Percentiles rank a stretch among this genome's conserved stretches.
Conservation (phyloP, 2,113 vertebrate species). For the Romanogobio albipinnatus region DNA sequence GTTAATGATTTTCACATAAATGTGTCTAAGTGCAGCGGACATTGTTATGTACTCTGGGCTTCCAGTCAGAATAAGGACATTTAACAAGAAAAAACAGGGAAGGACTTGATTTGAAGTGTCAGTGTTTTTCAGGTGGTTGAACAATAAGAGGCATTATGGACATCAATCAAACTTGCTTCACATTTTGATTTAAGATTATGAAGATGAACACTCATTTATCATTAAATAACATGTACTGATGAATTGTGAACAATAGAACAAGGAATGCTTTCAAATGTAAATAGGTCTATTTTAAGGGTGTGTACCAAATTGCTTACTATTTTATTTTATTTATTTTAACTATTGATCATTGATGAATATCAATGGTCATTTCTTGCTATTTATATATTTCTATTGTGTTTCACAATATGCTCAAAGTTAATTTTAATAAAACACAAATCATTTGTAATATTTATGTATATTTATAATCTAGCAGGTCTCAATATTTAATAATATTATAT, state of each 20-base stretch:
- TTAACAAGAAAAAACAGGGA: not conserved
- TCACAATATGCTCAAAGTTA: not conserved
- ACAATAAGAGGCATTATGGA: not conserved
- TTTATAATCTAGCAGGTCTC: too few relatives aligned
- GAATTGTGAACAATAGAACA: not conserved
- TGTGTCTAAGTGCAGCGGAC: not conserved
- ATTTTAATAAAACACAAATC: not conserved
- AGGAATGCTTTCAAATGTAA: not conserved
- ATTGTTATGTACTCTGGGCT: not conserved
- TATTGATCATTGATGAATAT: not conserved
- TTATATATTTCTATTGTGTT: not conserved
- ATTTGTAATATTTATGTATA: not conserved
- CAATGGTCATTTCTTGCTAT: not conserved
- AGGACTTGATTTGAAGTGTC: not conserved
- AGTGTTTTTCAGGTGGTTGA: not conserved
- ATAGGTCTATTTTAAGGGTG: not conserved
- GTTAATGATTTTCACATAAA: constrained; percentile 54
- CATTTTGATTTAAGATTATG: not conserved
- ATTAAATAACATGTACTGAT: not conserved
- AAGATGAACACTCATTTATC: not conserved
- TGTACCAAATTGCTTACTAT: not conserved
- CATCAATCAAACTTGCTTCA: too few relatives aligned
- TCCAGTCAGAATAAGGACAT: not conserved
- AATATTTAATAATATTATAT: too few relatives aligned
- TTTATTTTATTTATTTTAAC: not conserved